Evolutionary conservation across 1,140 invertebrate genomes (phyloP), one percentile per base, ranked within the genome.

Genomic region (Drosophila jambulina): DNA sequence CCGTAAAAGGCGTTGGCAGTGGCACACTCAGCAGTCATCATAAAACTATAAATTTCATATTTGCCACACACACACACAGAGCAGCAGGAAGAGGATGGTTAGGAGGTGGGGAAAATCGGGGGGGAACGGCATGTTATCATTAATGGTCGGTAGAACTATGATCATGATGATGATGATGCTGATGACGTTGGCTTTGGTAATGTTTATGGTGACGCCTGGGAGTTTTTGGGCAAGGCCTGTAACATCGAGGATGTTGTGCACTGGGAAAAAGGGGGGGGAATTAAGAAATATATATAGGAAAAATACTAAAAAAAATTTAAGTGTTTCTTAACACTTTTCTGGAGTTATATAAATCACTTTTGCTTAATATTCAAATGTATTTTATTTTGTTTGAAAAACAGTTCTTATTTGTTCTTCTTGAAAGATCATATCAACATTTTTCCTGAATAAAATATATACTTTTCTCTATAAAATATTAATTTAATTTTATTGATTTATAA

Each of bases 31-130:
- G 83, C 83, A 91, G 87, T 91, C 87, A 91, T 91, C 87, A 91
- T 91, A 91, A 91, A 91, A 91, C 88, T 87, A 91, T 91, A 91
- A 91, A 91, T 91, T 91, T 91, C 87, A 84, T 91, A 91, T 91
- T 91, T 91, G 87, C 79, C 65, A 82, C 70, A 86, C 78, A 65
- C 65, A 68, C 53, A 67, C 42, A 67, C 43, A 53, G 21, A 38
- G 43, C 25, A 17, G 36, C 27, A 49, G 21, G 40, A n/a, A 19
- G 43, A 59, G 38, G 19, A 32, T 15, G 45, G 27, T 46, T 23
- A 17, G 29, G 23, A 25, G 46, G 49, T 8, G 27, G 68, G n/a
- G 21, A 25, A 40, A 36, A 38, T 43, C 34, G 62, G 48, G 56
- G 42, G 46, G 56, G 67, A 63, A 53, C 29, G 82, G 76, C 77